These are phyloP conservation scores for Ceratina australensis DNA, from an alignment of 1,140 invertebrate species.

Conservation along the genomic window DNA sequence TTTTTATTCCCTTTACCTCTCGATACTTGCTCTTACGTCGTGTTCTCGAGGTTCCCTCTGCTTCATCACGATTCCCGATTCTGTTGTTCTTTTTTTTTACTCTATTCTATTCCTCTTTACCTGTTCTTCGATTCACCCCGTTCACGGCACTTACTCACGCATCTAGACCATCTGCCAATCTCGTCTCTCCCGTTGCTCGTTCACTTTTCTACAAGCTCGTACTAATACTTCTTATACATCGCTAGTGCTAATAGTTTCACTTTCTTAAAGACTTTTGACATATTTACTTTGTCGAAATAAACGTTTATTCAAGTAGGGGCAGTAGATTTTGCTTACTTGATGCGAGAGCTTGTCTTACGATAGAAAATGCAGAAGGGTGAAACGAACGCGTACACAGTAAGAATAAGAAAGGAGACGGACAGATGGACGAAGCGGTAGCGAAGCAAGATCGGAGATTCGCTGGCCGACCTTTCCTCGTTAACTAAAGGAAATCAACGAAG, in stretches of 20 bases:
- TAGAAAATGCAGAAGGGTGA: neutral
- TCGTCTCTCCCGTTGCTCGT: neutral
- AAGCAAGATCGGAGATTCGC: slow-evolving; percentile 2
- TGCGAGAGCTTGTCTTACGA: neutral
- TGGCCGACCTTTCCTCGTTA: slow-evolving; percentile 8
- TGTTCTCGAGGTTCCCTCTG: slow-evolving; percentile 44
- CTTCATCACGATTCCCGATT: slow-evolving; percentile 17
- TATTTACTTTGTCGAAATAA: neutral
- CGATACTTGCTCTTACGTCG: slow-evolving; percentile 2
- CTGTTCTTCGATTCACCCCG: neutral
- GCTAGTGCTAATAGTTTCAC: neutral
- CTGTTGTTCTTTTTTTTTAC: neutral
- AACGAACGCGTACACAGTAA: neutral
- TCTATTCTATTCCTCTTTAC: no score
- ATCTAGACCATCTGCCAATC: neutral
- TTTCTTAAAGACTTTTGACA: neutral
- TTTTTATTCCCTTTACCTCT: neutral
- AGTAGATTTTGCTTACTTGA: no score
- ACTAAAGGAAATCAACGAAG: slow-evolving; percentile 33
- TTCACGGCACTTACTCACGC: neutral
- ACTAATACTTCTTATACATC: no score
- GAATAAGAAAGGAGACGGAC: neutral
- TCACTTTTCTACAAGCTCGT: neutral
- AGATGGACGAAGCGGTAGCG: slow-evolving; percentile 6
- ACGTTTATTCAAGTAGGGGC: neutral